Conservation (phyloP, 2,888 invertebrate genomes). For the Odontomyia ornata region DNA sequence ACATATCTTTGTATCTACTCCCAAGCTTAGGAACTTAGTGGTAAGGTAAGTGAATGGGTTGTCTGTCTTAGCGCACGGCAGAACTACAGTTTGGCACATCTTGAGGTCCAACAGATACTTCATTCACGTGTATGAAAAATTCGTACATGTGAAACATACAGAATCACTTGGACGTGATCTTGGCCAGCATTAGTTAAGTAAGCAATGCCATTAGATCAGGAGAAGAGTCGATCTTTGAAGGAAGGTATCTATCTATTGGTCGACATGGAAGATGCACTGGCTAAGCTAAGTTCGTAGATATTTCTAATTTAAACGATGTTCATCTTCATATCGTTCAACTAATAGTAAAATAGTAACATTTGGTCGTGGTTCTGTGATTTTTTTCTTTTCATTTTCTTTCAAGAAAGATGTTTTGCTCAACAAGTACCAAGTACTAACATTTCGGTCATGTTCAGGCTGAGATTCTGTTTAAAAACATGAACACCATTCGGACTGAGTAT, state of each 20-base stretch:
- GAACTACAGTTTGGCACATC: background rate
- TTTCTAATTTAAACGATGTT: background rate
- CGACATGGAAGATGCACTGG: no score
- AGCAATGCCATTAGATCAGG: background rate
- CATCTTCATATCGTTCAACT: conserved; percentile 16
- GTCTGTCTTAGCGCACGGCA: background rate
- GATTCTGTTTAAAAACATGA: conserved; percentile 12
- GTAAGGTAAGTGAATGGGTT: background rate
- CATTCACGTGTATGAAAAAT: background rate
- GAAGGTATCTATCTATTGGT: background rate
- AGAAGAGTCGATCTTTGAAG: background rate
- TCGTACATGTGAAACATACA: conserved; percentile 7
- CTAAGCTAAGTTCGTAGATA: background rate
- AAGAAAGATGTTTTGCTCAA: background rate
- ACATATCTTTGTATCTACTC: background rate
- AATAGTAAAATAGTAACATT: background rate
- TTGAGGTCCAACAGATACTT: background rate
- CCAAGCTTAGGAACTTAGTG: background rate
- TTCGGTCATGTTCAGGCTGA: conserved; percentile 11
- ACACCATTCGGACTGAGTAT: conserved; percentile 47
- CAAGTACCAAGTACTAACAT: background rate
- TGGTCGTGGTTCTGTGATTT: background rate
- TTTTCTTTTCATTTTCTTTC: background rate
- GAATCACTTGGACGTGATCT: conserved; percentile 33
- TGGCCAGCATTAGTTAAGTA: background rate